These are phyloP conservation scores for Carpatolechia fugitivella DNA, from an alignment of 2,888 invertebrate species.

Conservation along the genomic window DNA sequence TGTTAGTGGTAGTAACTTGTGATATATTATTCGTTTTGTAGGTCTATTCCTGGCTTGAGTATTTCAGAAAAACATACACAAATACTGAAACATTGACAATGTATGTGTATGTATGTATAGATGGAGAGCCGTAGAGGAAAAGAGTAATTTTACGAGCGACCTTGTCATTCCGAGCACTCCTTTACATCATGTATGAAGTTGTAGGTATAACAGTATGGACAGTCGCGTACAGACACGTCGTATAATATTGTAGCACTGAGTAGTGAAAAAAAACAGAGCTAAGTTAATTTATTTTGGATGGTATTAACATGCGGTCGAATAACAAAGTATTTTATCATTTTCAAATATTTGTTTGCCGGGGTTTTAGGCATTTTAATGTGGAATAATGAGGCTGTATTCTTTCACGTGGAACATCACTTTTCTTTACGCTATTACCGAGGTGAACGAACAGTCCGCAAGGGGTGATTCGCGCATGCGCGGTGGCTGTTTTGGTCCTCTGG, in stretches of 20 bases:
- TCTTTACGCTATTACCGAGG: constrained; percentile 18
- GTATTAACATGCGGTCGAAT: no score
- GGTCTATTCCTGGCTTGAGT: no score
- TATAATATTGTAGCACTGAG: not conserved
- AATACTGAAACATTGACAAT: no score
- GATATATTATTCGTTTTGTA: no score
- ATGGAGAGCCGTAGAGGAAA: not conserved
- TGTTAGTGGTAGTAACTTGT: no score
- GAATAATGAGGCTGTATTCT: no score
- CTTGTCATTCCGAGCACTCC: not conserved
- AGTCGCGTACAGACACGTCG: not conserved
- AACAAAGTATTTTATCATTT: no score
- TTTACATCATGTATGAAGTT: constrained; percentile 6
- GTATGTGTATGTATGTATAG: not conserved
- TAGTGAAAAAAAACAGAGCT: not conserved
- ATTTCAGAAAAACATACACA: no score
- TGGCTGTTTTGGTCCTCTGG: constrained; percentile 17
- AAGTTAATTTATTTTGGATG: not conserved
- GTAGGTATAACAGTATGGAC: not conserved
- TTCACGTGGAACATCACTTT: no score
- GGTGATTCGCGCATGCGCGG: constrained; percentile 40
- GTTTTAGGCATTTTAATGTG: no score
- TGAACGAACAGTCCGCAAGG: constrained; percentile 44
- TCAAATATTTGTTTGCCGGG: no score
- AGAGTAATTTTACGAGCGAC: constrained; percentile 12